phyloP scores from a whole-genome alignment of 2,888 invertebrate genomes.

The Fabriciana adippe region DNA sequence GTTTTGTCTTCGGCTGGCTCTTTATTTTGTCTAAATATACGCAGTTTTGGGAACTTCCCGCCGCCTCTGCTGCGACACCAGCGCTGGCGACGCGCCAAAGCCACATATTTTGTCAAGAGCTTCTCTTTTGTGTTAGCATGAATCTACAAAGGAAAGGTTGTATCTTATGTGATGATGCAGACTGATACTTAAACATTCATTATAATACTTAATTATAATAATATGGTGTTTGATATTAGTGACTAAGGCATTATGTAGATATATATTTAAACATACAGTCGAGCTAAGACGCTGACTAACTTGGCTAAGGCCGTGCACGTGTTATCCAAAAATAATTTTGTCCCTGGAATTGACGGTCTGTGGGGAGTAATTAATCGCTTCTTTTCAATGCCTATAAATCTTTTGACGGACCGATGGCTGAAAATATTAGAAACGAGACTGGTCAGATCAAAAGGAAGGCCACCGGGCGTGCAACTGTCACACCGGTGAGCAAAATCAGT shows the following conservation, averaged over 20 bases:
- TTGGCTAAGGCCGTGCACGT: slow-evolving; percentile 54
- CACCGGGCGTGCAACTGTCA: slow-evolving; percentile 55
- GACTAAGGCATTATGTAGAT: too few species aligned
- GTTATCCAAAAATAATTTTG: slow-evolving; percentile 61
- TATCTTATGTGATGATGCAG: neutral
- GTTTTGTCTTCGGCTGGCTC: slow-evolving; percentile 82
- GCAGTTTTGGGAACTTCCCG: slow-evolving; percentile 81
- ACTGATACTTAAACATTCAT: too few species aligned
- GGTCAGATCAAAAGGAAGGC: slow-evolving; percentile 66
- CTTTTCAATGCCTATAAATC: slow-evolving; percentile 46
- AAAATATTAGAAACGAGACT: slow-evolving; percentile 49
- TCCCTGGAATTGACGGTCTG: slow-evolving; percentile 50
- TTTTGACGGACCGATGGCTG: slow-evolving; percentile 39
- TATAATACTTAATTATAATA: too few species aligned
- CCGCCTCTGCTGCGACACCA: slow-evolving; percentile 74
- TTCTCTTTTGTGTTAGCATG: slow-evolving; percentile 60
- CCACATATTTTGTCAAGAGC: slow-evolving; percentile 67
- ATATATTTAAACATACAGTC: neutral
- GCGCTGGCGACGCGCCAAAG: slow-evolving; percentile 69
- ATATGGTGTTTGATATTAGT: too few species aligned
- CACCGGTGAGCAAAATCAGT: slow-evolving; percentile 56
- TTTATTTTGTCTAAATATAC: slow-evolving; percentile 83
- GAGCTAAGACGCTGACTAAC: slow-evolving; percentile 35
- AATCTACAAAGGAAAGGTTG: slow-evolving; percentile 47
- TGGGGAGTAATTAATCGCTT: slow-evolving; percentile 53